Evolutionary conservation across 2,888 invertebrate species (phyloP), one percentile per base, ranked within the genome.

Genomic region (Xanthorhoe spadicearia): DNA sequence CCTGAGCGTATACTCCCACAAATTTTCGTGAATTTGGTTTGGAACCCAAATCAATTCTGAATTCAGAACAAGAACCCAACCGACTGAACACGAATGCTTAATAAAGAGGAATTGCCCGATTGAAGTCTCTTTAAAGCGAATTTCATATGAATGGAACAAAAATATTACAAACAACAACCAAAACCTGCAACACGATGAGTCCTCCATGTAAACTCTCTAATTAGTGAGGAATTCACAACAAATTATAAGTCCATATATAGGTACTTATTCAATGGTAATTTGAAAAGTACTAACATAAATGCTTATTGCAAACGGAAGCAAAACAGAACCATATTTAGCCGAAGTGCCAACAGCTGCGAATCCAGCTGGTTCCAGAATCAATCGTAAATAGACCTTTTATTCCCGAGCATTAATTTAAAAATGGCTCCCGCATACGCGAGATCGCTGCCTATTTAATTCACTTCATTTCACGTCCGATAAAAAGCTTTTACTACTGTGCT

Each of bases 1-100:
- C 64, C 69, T 68, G 72, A 66, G 64, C 69, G 66, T 66, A 74
- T 70, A 74, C 72, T 71, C 73, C 71, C 69, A 70, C 74, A 73
- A 76, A 75, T 75, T 67, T 69, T 68, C 60, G 65, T 61, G 70
- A 64, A 69, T 73, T 68, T 69, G 69, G 64, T 61, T 61, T 65
- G 50, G 62, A 69, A 61, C 68, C 66, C 63, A 70, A 66, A 71
- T 72, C 62, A 70, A 67, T 68, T 61, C 59, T 63, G 68, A 64
- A 69, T 74, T 70, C 61, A 58, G 59, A 64, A 66, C 61, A 64
- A 68, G 61, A 63, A 58, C 58, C 32, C 59, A 43, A 54, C 63
- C 28, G 23, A 59, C 49, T 50, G 50, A 66, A 43, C 51, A 28
- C 60, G 55, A 61, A 61, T 58, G 53, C 57, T 64, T 64, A 49